These are phyloP conservation scores for Chiloscyllium punctatum DNA, from an alignment of 2,797 vertebrate species.

Conservation along the genomic window DNA sequence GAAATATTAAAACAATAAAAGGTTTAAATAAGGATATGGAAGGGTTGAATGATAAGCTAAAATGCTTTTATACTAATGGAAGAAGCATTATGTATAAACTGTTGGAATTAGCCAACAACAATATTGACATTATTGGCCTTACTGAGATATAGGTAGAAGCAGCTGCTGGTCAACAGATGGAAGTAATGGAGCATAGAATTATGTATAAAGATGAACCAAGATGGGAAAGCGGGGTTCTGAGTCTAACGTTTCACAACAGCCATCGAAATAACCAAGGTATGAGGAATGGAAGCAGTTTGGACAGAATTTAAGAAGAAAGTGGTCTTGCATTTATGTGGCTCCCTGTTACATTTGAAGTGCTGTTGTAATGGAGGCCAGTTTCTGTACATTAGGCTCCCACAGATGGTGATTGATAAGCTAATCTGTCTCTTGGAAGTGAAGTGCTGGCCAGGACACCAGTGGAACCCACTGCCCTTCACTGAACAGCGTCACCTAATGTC, in stretches of 20 bases:
- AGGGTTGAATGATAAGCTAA: conserved; percentile 16
- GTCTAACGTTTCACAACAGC: neutral
- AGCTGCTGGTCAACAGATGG: conserved; percentile 17
- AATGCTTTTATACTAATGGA: conserved; percentile 32
- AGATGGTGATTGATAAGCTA: neutral
- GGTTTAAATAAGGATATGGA: conserved; percentile 19
- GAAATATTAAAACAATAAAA: conserved; percentile 33
- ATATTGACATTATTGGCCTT: conserved; percentile 28
- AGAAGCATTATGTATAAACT: conserved; percentile 18
- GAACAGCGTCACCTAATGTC: neutral
- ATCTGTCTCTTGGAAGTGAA: neutral
- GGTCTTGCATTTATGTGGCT: neutral
- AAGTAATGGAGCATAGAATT: conserved; percentile 17
- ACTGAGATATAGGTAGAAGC: neutral
- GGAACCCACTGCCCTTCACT: neutral
- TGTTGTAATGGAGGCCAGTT: neutral
- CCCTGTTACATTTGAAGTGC: neutral
- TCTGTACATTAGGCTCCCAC: neutral
- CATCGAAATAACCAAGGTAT: neutral
- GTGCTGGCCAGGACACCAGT: neutral
- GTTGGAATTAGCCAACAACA: conserved; percentile 32
- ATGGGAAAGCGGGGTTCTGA: neutral
- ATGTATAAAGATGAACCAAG: neutral
- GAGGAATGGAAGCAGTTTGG: neutral
- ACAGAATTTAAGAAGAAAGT: neutral